phyloP scores from a whole-genome alignment of 1,140 invertebrate genomes.

The Acromyrmex echinatior region DNA sequence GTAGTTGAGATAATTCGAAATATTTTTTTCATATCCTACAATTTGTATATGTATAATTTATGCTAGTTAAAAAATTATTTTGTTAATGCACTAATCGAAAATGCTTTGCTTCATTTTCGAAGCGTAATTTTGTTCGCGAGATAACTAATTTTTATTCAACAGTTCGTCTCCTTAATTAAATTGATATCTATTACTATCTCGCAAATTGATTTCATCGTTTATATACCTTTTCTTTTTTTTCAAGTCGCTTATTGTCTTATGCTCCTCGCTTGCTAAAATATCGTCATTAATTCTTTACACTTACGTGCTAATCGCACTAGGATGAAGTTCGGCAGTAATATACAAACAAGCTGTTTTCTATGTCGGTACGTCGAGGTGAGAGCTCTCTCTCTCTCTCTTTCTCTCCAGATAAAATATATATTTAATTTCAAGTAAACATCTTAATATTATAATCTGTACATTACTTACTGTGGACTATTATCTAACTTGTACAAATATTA shows the following conservation, averaged over 20 bases:
- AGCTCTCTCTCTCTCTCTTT: not conserved
- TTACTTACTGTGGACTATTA: not conserved
- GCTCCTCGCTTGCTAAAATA: conserved; percentile 52
- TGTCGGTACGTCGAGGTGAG: not conserved
- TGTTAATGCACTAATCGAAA: conserved; percentile 24
- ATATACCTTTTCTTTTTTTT: not conserved
- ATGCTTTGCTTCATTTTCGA: not conserved
- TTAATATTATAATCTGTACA: not conserved
- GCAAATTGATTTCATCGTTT: conserved; percentile 5
- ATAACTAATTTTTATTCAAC: not conserved
- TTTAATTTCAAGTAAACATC: conserved; percentile 1
- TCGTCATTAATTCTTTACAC: conserved; percentile 45
- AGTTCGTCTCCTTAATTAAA: conserved; percentile 35
- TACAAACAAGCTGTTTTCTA: conserved; percentile 57
- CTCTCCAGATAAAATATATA: not conserved
- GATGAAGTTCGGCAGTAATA: conserved; percentile 50
- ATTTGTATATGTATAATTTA: conserved; percentile 35
- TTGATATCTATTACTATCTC: conserved; percentile 15
- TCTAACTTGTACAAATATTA: conserved; percentile 8
- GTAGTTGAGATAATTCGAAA: not conserved
- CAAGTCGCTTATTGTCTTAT: conserved; percentile 57
- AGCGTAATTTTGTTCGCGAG: not conserved
- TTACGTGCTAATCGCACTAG: conserved; percentile 51
- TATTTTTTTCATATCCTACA: not conserved
- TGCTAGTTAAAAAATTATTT: conserved; percentile 39